A percentile compares a stretch with the other conserved stretches of the same genome.
phyloP scores from a whole-genome alignment of 2,113 vertebrate species.

The Lucifuga dentata region DNA sequence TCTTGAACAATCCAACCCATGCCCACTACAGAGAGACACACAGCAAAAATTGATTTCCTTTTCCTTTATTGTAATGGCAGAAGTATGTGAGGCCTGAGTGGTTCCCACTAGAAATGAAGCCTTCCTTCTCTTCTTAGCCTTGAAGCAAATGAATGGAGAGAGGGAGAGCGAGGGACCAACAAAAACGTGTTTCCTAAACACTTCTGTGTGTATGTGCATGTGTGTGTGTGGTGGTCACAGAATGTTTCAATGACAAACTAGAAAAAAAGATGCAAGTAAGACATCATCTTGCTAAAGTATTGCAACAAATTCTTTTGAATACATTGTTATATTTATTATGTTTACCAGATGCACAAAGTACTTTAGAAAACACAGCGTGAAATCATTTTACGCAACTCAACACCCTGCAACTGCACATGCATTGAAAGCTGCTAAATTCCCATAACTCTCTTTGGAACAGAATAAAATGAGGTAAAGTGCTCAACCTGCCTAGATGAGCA shows the following conservation, averaged over 20 bases:
- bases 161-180: background rate
- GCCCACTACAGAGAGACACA: slow-evolving; percentile 51
- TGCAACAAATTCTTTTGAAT: background rate
- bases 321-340: too few species aligned
- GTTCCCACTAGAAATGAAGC: slow-evolving; percentile 49
- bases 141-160: slow-evolving; percentile 59
- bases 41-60: slow-evolving; percentile 70
- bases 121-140: slow-evolving; percentile 63
- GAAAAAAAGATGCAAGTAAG: slow-evolving; percentile 20
- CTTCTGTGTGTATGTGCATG: background rate
- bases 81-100: slow-evolving; percentile 59
- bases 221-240: background rate
- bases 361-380: slow-evolving; percentile 2
- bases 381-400: background rate
- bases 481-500: background rate
- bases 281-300: slow-evolving; percentile 4
- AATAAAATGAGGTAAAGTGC: slow-evolving; percentile 13
- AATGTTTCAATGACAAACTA: slow-evolving; percentile 23
- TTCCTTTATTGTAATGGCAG: slow-evolving; percentile 55
- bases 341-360: slow-evolving; percentile 5
- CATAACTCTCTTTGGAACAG: slow-evolving; percentile 27
- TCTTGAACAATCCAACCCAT: slow-evolving; percentile 52
- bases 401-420: slow-evolving; percentile 23
- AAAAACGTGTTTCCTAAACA: slow-evolving; percentile 47
- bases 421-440: slow-evolving; percentile 37